Base-by-base conservation (phyloP, 2,113 vertebrate genomes). In the Saccopteryx leptura region DNA sequence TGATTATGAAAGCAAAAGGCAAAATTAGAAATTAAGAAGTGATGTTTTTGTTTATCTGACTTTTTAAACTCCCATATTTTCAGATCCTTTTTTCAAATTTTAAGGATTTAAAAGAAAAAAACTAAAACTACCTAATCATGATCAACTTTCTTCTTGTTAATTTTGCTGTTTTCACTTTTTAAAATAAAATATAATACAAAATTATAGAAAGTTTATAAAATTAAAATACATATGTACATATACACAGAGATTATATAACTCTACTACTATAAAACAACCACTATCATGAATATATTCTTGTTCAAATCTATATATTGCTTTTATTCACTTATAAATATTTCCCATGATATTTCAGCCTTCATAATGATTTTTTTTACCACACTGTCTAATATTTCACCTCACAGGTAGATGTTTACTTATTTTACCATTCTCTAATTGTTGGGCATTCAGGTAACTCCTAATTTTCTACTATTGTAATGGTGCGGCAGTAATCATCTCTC, bases 131-230 rank as follows among this genome's bases (percentile, higher is more conserved):
- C 21, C 33, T 63, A 56, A 23, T 76, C 63, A 71, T 23, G 26
- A 80, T 79, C 50, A 74, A 76, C n/a, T 63, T 63, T 91, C 39
- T 82, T 81, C 72, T 84, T 79, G 13, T 23, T 94, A 61, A 89
- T 82, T 92, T 85, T 93, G 4, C 12, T 94, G 65, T 26, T 69
- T 87, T 90, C 76, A 39, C 5, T 88, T 85, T 91, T 95, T 84
- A 10, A 60, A 94, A 52, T 54, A 75, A 83, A 88, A 95, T 52
- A 2, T 54, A 71, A 78, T 79, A 65, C 2, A 93, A 89, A 97
- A 91, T 90, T 79, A 88, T 2, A 58, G 7, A 66, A 94, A 84
- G 48, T 52, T 81, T 97, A 68, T 63, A 88, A 93, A 89, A 78
- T 28, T 76, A 39, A 90, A 61, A 85, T 28, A 52, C 66, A 69